Evolutionary conservation across 2,797 vertebrate species (phyloP), one percentile per base, ranked within the genome.

Genomic region (Sebastes iracundus): DNA sequence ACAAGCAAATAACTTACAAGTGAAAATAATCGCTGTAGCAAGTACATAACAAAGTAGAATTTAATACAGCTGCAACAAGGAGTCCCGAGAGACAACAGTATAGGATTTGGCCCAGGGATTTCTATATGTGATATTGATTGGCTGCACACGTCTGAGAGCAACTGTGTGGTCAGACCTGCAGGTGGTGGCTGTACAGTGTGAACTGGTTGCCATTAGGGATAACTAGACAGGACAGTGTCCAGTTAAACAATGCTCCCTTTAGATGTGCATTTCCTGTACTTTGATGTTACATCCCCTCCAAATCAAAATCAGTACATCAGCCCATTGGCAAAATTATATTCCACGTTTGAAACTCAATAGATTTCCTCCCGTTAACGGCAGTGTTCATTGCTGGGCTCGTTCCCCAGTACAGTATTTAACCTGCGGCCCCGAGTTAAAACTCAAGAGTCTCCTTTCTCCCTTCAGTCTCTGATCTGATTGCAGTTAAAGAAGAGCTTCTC

Each of bases 321-420:
- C 14, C 8, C 11, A 66, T 25, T 42, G 46, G 63, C 16, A 53
- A 53, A 63, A 63, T 70, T 3, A 35, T 61, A 52, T 68, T 77
- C 11, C 7, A 63, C 33, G n/a, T 75, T 66, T 70, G n/a, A 79
- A 79, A 73, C 28, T 72, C 55, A 25, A 38, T 3, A 27, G 53
- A 71, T 28, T 60, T 53, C 16, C 33, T 77, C 28, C 55, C 14
- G 14, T 60, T 63, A 76, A 71, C 30, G 22, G 25, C 25, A 9
- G 20, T 61, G 59, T 61, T 83, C 35, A 25, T 35, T 78, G 55
- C 28, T 53, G 67, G 46, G 77, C 68, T 72, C 46, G 33, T 59
- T 82, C 28, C 73, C 67, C 75, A 65, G 60, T 30, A 65, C 78
- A 83, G 68, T 59, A 77, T 89, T 90, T 88, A 89, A 90, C 87